phyloP scores from a whole-genome alignment of 1,140 invertebrate species.

The Drosophila dunni region DNA sequence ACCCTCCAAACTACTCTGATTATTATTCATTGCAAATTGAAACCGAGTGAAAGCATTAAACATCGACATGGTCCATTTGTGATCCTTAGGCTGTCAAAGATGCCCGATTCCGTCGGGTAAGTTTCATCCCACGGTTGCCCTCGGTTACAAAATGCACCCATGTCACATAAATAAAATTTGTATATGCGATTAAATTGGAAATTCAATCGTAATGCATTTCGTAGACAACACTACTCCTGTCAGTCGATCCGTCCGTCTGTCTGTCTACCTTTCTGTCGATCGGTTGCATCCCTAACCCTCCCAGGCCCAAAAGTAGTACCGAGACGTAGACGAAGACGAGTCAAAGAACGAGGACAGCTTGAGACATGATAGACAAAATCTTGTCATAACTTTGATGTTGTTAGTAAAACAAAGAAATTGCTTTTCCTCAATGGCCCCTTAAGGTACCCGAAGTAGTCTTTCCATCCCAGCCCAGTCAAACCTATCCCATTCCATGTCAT shows the following conservation, averaged over 20 bases:
- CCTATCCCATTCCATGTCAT: background rate
- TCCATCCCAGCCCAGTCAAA: background rate
- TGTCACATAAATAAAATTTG: slow-evolving; percentile 84
- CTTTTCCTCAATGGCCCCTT: slow-evolving; percentile 48
- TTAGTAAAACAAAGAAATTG: slow-evolving; percentile 81
- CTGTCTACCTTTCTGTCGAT: slow-evolving; percentile 30
- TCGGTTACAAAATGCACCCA: slow-evolving; percentile 64
- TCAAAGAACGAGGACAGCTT: slow-evolving; percentile 43
- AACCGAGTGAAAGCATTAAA: slow-evolving; percentile 46
- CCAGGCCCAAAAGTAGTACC: too few relatives aligned
- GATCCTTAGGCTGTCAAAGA: slow-evolving; percentile 42
- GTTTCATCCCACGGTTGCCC: slow-evolving; percentile 66
- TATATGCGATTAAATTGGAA: slow-evolving; percentile 82
- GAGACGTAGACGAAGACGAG: slow-evolving; percentile 15
- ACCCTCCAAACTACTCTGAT: background rate
- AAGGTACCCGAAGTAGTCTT: slow-evolving; percentile 52
- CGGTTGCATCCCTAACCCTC: slow-evolving; percentile 54
- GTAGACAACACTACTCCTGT: slow-evolving; percentile 50
- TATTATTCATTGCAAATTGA: slow-evolving; percentile 34
- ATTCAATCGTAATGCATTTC: slow-evolving; percentile 80
- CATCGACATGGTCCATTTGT: slow-evolving; percentile 76
- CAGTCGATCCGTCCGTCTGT: slow-evolving; percentile 52
- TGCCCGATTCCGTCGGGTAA: background rate
- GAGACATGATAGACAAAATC: slow-evolving; percentile 79
- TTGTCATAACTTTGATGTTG: slow-evolving; percentile 84